phyloP scores from a whole-genome alignment of 2,113 vertebrate genomes.

The Triplophysa siluroides region DNA sequence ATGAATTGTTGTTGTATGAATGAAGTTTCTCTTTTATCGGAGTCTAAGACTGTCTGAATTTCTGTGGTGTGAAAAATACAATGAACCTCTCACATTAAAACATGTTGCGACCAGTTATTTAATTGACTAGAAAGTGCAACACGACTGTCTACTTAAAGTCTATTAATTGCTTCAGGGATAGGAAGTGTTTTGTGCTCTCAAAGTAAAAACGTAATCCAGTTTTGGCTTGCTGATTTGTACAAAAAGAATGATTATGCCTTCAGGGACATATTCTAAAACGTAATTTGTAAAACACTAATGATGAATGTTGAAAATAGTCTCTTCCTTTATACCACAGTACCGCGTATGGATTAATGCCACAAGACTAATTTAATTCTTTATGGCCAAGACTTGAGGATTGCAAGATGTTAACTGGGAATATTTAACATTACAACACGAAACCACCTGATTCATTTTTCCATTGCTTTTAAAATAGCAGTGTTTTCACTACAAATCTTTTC shows the following conservation, averaged over 20 bases:
- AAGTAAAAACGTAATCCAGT: neutral
- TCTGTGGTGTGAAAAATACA: neutral
- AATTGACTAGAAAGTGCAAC: slow-evolving; percentile 13
- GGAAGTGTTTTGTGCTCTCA: neutral
- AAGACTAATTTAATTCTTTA: neutral
- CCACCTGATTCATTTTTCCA: neutral
- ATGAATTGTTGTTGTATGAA: neutral
- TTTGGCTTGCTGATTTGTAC: neutral
- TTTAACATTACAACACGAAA: no score
- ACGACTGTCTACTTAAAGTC: neutral
- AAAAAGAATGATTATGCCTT: neutral
- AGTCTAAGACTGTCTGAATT: neutral
- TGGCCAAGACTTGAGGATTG: neutral
- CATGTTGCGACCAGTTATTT: neutral
- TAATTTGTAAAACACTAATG: neutral
- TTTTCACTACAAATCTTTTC: neutral
- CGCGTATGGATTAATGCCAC: neutral
- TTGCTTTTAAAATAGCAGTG: neutral
- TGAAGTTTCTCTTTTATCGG: neutral
- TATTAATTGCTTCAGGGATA: neutral
- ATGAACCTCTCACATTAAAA: neutral
- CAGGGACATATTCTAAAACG: neutral
- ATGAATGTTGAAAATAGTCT: neutral
- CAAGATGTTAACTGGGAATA: no score
- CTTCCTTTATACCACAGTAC: neutral